Evolutionary conservation across 2,888 invertebrate genomes (phyloP).

Genomic region (Chloroclystis v-ata): DNA sequence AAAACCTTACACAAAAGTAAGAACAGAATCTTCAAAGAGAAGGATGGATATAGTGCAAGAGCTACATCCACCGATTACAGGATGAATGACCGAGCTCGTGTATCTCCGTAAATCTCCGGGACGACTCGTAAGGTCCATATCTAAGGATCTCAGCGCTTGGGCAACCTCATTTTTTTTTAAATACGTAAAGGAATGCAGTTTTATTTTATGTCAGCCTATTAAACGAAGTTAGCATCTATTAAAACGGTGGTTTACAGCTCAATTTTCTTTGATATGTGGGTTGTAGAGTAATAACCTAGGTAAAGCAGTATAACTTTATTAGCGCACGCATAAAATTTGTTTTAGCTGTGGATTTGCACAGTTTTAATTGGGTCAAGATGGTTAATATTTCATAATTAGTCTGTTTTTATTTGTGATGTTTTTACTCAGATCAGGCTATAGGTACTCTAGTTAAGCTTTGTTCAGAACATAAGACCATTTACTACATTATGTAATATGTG

Average conservation of each 20-base stretch:
- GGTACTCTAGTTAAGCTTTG: too few relatives aligned
- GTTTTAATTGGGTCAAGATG: too few relatives aligned
- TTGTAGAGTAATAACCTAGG: not conserved
- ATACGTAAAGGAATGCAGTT: slow-evolving; percentile 37
- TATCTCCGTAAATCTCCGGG: slow-evolving; percentile 50
- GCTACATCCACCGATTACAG: slow-evolving; percentile 58
- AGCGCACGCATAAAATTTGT: too few relatives aligned
- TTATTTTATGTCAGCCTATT: slow-evolving; percentile 18
- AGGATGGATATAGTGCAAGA: slow-evolving; percentile 44
- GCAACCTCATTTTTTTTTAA: slow-evolving; percentile 51
- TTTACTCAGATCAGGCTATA: too few relatives aligned
- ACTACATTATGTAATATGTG: too few relatives aligned
- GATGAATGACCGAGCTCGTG: slow-evolving; percentile 55
- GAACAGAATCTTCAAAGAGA: slow-evolving; percentile 59
- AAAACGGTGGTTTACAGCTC: slow-evolving; percentile 33
- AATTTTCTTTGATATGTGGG: slow-evolving; percentile 34
- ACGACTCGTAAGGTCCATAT: slow-evolving; percentile 56
- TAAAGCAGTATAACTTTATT: not conserved
- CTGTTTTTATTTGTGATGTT: too few relatives aligned
- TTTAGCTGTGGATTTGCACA: too few relatives aligned
- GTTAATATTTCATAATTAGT: too few relatives aligned
- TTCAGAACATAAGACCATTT: too few relatives aligned
- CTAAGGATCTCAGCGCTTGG: slow-evolving; percentile 57
- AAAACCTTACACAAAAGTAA: too few relatives aligned
- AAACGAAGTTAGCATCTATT: slow-evolving; percentile 30